Evolutionary conservation across 2,113 vertebrate species (phyloP).

Genomic region (Albula glossodonta): DNA sequence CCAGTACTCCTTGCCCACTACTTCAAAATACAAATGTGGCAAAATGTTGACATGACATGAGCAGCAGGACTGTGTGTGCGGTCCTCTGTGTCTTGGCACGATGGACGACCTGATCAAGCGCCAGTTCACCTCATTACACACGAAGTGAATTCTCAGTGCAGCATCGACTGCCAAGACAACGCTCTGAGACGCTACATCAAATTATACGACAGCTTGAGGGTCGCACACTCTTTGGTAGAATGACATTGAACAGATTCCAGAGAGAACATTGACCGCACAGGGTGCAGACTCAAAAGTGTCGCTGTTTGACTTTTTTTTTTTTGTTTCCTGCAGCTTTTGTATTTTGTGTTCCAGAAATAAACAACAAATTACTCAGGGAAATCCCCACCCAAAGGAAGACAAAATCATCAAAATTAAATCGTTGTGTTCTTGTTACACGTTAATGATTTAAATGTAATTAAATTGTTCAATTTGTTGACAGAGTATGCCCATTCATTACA

Average conservation of each 20-base stretch:
- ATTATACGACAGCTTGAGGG: background rate
- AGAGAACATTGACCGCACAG: background rate
- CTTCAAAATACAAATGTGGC: background rate
- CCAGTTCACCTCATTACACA: background rate
- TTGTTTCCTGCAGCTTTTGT: background rate
- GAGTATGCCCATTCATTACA: background rate
- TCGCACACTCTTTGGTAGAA: background rate
- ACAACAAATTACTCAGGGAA: too few species aligned
- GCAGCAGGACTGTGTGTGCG: background rate
- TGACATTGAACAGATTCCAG: background rate
- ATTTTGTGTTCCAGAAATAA: background rate
- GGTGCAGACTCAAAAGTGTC: background rate
- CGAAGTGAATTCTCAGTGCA: background rate
- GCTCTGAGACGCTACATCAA: background rate
- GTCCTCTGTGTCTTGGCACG: too few species aligned
- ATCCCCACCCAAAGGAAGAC: too few species aligned
- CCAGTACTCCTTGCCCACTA: too few species aligned
- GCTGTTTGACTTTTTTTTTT: background rate
- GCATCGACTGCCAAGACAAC: background rate
- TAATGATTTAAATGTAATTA: background rate
- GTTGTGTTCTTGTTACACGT: background rate
- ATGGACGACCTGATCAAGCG: background rate
- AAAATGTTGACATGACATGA: background rate
- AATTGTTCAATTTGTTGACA: background rate
- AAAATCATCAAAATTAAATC: too few species aligned